These are phyloP conservation scores for Drosophila pandora DNA, from an alignment of 1,140 invertebrate species.

Conservation along the genomic window DNA sequence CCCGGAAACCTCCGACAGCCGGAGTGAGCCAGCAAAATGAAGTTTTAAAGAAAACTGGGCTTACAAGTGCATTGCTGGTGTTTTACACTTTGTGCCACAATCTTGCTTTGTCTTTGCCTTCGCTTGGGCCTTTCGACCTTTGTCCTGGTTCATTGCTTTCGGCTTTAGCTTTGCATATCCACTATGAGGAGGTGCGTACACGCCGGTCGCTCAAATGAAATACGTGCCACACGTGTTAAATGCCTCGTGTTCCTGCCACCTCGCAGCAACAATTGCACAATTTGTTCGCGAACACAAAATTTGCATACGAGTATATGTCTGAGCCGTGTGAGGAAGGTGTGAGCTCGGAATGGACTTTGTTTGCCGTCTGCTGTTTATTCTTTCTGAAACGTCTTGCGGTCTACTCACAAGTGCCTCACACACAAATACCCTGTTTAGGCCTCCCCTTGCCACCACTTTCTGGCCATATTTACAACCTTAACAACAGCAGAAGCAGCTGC, in stretches of 20 bases:
- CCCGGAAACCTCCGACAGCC: slow-evolving; percentile 15
- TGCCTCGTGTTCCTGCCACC: slow-evolving; percentile 49
- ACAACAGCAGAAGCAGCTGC: slow-evolving; percentile 23
- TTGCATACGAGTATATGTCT: slow-evolving; percentile 54
- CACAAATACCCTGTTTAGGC: neutral
- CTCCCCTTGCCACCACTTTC: slow-evolving; percentile 2
- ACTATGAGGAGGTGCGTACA: neutral
- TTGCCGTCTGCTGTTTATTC: slow-evolving; percentile 60
- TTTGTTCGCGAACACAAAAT: slow-evolving; percentile 56
- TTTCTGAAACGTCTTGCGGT: slow-evolving; percentile 67
- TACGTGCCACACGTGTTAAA: slow-evolving; percentile 80
- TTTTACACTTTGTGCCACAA: slow-evolving; percentile 54
- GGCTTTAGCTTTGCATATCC: neutral
- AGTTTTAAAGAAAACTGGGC: slow-evolving; percentile 19
- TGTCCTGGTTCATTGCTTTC: slow-evolving; percentile 57
- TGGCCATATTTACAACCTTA: slow-evolving; percentile 9
- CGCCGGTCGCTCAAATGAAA: slow-evolving; percentile 61
- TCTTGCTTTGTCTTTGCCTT: slow-evolving; percentile 37
- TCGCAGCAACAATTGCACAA: slow-evolving; percentile 72
- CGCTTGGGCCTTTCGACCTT: slow-evolving; percentile 13
- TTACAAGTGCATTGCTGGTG: slow-evolving; percentile 19
- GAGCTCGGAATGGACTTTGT: slow-evolving; percentile 33
- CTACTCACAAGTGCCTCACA: slow-evolving; percentile 36
- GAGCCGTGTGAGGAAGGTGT: neutral
- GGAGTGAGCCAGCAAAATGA: slow-evolving; percentile 29